Percentiles rank a stretch among this genome's conserved stretches.
phyloP scores from a whole-genome alignment of 1,140 invertebrate species.

The Heterodera carotae region DNA sequence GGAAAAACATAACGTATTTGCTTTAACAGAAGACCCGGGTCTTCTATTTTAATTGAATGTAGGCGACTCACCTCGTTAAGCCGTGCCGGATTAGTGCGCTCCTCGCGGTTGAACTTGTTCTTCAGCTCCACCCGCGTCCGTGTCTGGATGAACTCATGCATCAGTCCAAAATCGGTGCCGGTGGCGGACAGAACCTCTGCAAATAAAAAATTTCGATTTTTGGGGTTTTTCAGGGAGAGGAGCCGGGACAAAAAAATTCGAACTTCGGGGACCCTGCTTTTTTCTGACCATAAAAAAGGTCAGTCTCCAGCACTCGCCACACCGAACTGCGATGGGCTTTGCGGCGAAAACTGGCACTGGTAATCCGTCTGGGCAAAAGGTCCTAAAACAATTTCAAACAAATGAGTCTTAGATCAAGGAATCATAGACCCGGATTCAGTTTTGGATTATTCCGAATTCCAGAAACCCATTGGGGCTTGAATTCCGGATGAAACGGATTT shows the following conservation, averaged over 20 bases:
- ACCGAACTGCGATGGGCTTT: constrained; percentile 32
- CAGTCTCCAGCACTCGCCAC: constrained; percentile 48
- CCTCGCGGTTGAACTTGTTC: constrained; percentile 52
- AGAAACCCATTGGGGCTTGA: too few species aligned
- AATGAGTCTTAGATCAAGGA: too few species aligned
- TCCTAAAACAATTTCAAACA: constrained; percentile 41
- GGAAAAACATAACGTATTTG: too few species aligned
- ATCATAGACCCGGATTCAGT: background rate
- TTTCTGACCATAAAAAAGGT: constrained; percentile 45
- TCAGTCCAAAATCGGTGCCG: constrained; percentile 49
- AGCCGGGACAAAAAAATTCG: background rate
- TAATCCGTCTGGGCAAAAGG: constrained; percentile 48
- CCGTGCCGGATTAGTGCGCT: constrained; percentile 31
- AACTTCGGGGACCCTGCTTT: too few species aligned
- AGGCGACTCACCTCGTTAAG: constrained; percentile 38
- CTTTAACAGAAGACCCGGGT: too few species aligned
- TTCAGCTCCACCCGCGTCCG: constrained; percentile 46
- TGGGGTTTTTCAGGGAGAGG: too few species aligned
- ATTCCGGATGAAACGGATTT: too few species aligned
- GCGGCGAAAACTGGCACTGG: constrained; percentile 42
- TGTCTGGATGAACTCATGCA: constrained; percentile 52
- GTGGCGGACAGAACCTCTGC: constrained; percentile 47
- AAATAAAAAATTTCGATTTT: constrained; percentile 5
- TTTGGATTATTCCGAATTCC: too few species aligned
- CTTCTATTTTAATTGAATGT: background rate